Conservation (phyloP, 2,797 vertebrate genomes). For the Enteromius mattozi region DNA sequence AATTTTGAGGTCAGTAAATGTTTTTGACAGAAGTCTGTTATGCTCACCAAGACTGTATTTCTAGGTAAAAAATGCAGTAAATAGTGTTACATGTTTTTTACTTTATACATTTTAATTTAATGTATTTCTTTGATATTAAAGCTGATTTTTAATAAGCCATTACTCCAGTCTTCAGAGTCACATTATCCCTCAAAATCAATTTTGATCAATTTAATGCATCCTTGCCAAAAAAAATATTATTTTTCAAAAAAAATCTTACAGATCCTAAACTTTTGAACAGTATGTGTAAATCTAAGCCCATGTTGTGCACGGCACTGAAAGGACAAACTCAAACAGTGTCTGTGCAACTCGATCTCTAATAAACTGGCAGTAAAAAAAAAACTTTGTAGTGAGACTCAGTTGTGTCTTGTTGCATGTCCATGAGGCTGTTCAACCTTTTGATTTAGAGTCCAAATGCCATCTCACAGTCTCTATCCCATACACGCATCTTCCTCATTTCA, state of each 20-base stretch:
- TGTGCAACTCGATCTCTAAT: background rate
- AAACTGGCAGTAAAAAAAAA: background rate
- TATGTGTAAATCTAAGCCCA: background rate
- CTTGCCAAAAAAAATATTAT: background rate
- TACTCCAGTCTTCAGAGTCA: background rate
- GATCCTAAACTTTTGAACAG: background rate
- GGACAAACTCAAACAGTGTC: background rate
- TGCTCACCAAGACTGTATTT: background rate
- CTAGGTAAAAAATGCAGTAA: background rate
- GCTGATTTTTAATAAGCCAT: background rate
- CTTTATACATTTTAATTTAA: background rate
- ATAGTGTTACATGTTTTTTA: background rate
- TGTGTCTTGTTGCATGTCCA: conserved; percentile 5
- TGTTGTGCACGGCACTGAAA: background rate
- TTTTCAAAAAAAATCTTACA: background rate
- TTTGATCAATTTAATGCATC: background rate
- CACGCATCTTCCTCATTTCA: conserved; percentile 33
- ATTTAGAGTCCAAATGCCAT: conserved; percentile 26
- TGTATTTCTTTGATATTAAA: background rate
- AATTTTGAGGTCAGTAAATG: background rate
- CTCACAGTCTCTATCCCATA: background rate
- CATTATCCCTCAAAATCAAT: background rate
- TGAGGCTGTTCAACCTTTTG: conserved; percentile 17
- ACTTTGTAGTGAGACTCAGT: conserved; percentile 4
- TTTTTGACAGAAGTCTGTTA: background rate